Base-by-base conservation (phyloP, 2,888 invertebrate species). In the Drosophila algonquin region DNA sequence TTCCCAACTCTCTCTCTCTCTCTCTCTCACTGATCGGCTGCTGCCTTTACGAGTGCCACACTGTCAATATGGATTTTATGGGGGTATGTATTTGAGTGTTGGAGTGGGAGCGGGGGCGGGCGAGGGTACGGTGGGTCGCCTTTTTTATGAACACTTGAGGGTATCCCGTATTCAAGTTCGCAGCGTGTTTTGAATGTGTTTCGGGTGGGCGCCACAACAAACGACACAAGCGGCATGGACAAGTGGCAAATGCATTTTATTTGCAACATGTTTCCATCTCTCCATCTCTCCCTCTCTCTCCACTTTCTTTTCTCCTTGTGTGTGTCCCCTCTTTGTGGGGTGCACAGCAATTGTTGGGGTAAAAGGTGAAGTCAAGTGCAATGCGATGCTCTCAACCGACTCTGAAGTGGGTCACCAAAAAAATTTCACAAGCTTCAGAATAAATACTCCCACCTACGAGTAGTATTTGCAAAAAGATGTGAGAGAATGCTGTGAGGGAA, bases 231-330 rank as follows among this genome's bases (percentile, higher is more conserved):
- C 30, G 69, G 52, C 54, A 53, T 16, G 54, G 80, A 59, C 63
- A 79, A 77, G 73, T 80, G 81, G 76, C 67, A 80, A 78, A 82
- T 82, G 82, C 85, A 84, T 82, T 84, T 84, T 78, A 84, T 82
- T 79, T 67, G 72, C 80, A 81, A 81, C 81, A 80, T 79, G 77
- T 77, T 77, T 79, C 62, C 40, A n/a, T 14, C 40, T 14, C 14
- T 7, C 14, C 40, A n/a, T 14, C 40, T 14, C 40, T 7, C 14
- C 40, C 40, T 14, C 40, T 7, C 14, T 14, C 35, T 21, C 35
- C 10, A 4, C 35, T 35, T 12, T 3, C 14, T 5, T 12, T 35
- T 14, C 12, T 2, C 4, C 2, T 40, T 40, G 5, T 7, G 14
- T 40, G 51, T 63, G 60, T 30, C 30, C 4, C 2, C 14, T 40